Percentiles rank a stretch among this genome's conserved stretches.
These are phyloP conservation scores for Monomorium pharaonis DNA, from an alignment of 1,140 invertebrate species.

Conservation along the genomic window DNA sequence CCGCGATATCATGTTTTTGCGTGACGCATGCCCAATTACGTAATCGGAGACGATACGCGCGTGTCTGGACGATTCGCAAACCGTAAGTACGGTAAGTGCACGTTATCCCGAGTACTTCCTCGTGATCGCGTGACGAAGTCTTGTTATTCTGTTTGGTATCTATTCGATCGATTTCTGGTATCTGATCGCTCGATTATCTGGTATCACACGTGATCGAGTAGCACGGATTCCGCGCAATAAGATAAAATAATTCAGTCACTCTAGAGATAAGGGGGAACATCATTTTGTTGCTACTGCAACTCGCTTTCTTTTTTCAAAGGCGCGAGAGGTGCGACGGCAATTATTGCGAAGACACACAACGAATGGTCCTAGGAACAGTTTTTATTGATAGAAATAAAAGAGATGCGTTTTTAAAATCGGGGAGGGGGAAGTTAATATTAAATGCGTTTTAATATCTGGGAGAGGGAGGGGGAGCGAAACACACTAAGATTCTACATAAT, in stretches of 20 bases:
- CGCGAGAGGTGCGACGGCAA: background rate
- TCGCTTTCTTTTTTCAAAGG: background rate
- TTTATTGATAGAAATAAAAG: conserved; percentile 77
- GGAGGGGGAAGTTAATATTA: too few relatives aligned
- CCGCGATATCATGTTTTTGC: background rate
- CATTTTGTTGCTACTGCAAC: background rate
- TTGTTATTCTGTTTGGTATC: background rate
- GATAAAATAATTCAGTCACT: background rate
- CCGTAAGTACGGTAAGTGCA: background rate
- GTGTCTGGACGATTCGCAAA: background rate
- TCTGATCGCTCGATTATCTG: background rate
- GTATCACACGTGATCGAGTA: background rate
- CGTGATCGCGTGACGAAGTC: background rate
- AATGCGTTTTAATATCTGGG: too few relatives aligned
- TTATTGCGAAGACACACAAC: conserved; percentile 39
- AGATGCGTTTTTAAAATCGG: conserved; percentile 63
- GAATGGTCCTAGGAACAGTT: conserved; percentile 74
- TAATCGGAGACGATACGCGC: background rate
- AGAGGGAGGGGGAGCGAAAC: conserved; percentile 25
- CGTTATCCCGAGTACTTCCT: background rate
- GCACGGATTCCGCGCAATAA: background rate
- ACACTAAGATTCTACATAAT: conserved; percentile 63
- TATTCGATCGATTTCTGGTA: background rate
- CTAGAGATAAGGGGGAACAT: background rate
- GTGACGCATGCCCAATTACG: background rate